These are phyloP conservation scores for Cebuella pygmaea DNA, from an alignment of 2,797 vertebrate genomes.

Conservation along the genomic window DNA sequence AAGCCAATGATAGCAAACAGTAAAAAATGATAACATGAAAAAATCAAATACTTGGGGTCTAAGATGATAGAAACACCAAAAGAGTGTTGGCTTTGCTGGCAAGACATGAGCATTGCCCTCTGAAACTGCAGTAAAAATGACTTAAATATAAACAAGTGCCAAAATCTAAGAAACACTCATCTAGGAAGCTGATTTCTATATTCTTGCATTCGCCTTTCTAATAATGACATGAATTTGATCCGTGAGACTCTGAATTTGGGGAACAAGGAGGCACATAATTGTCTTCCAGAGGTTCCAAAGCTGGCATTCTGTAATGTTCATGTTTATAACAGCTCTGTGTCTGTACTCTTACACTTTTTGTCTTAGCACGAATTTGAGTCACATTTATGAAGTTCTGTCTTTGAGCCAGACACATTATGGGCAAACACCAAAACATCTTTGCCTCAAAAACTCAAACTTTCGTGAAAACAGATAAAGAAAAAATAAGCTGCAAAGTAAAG, in stretches of 20 bases:
- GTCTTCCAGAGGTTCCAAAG: neutral
- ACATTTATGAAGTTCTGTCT: conserved; percentile 9
- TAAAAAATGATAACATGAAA: neutral
- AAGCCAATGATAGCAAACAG: neutral
- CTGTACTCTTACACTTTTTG: neutral
- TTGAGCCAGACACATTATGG: conserved; percentile 4
- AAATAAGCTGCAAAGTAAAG: conserved; percentile 1
- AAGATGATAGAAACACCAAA: neutral
- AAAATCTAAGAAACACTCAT: neutral
- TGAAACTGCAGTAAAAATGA: conserved; percentile 35
- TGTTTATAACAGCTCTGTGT: neutral
- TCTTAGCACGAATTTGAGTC: conserved; percentile 21
- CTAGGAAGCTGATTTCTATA: neutral
- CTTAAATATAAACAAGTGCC: neutral
- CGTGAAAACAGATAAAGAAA: neutral
- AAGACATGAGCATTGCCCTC: neutral
- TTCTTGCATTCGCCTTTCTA: neutral
- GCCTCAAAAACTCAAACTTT: conserved; percentile 34
- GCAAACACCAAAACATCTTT: conserved; percentile 4
- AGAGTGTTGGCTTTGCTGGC: neutral
- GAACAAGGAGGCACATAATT: neutral
- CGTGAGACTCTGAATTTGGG: neutral
- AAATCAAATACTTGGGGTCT: neutral
- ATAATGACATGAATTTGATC: neutral
- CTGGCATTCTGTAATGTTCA: neutral